Evolutionary conservation across 2,888 invertebrate species (phyloP).

Genomic region (Auanema freiburgensis): DNA sequence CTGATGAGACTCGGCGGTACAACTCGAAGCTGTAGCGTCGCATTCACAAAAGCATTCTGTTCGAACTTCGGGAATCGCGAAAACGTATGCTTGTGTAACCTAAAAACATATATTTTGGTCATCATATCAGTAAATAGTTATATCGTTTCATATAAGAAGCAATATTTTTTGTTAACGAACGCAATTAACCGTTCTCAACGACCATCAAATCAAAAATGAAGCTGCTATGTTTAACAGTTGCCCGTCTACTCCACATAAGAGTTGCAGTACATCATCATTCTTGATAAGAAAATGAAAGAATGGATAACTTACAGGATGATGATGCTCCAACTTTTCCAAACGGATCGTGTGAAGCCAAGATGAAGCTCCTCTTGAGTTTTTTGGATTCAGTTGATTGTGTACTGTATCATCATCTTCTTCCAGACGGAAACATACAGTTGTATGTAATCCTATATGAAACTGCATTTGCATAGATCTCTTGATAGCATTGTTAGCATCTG

Average conservation of each 20-base stretch:
- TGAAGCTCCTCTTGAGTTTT: slow-evolving; percentile 11
- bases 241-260: no score
- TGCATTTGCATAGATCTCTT: slow-evolving; percentile 47
- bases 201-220: not conserved
- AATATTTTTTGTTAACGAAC: not conserved
- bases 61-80: slow-evolving; percentile 60
- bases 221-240: not conserved
- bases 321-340: slow-evolving; percentile 57
- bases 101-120: slow-evolving; percentile 17
- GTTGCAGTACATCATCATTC: no score
- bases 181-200: not conserved
- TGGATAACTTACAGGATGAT: slow-evolving; percentile 55
- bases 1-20: slow-evolving; percentile 40
- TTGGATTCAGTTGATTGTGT: not conserved
- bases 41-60: slow-evolving; percentile 62
- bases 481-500: slow-evolving; percentile 33
- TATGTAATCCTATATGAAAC: slow-evolving; percentile 49
- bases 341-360: slow-evolving; percentile 56
- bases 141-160: not conserved
- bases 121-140: not conserved
- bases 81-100: slow-evolving; percentile 59
- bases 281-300: no score
- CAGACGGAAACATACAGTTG: slow-evolving; percentile 49
- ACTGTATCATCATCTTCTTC: slow-evolving; percentile 26
- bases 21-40: slow-evolving; percentile 34